Evolutionary conservation across 2,888 invertebrate species (phyloP).

Genomic region (Zygaena filipendulae): DNA sequence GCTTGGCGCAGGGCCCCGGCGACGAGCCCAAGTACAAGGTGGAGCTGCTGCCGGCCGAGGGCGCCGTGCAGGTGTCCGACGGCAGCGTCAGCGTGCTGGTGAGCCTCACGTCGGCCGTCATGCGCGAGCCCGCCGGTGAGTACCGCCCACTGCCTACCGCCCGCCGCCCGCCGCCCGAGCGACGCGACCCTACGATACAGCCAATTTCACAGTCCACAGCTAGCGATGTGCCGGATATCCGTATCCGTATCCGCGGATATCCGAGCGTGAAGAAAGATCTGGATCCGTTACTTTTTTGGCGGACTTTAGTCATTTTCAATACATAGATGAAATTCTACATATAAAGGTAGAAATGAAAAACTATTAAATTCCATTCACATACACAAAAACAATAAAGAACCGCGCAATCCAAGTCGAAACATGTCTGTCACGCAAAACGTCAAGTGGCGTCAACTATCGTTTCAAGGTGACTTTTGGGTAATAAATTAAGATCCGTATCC

Average conservation of each 20-base stretch:
- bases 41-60: conserved; percentile 84
- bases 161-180: conserved; percentile 7
- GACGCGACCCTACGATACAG: no score
- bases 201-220: conserved; percentile 37
- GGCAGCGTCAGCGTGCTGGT: conserved; percentile 84
- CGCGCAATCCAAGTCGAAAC: no score
- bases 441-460: no score
- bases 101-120: conserved; percentile 91
- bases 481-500: no score
- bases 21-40: conserved; percentile 78
- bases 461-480: no score
- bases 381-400: no score
- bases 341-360: no score
- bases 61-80: conserved; percentile 86
- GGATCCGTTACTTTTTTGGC: no score
- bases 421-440: no score
- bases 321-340: no score
- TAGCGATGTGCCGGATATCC: conserved; percentile 2
- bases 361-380: no score
- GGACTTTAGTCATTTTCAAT: no score
- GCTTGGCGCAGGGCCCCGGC: conserved; percentile 36
- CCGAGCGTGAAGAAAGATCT: neutral
- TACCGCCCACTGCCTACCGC: conserved; percentile 4
- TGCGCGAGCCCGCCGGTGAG: conserved; percentile 82
- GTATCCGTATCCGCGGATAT: conserved; percentile 1